Evolutionary conservation across 2,797 vertebrate genomes (phyloP).

Genomic region (Sciurus carolinensis): DNA sequence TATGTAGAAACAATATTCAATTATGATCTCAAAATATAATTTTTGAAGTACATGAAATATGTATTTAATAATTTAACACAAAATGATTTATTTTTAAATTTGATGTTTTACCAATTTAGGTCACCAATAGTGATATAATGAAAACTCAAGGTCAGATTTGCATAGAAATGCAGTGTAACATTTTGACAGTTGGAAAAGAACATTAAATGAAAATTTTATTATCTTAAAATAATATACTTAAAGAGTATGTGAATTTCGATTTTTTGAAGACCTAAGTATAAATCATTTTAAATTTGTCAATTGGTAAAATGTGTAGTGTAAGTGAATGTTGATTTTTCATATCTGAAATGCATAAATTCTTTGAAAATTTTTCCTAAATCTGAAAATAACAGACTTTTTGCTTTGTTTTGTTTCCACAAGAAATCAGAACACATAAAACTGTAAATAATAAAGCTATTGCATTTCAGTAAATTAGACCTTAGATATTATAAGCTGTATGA

Average conservation of each 20-base stretch:
- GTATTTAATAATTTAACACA: neutral
- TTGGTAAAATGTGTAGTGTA: constrained; percentile 24
- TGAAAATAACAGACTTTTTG: neutral
- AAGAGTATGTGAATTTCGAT: neutral
- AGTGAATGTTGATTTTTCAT: neutral
- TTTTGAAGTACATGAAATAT: neutral
- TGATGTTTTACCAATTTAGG: neutral
- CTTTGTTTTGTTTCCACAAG: neutral
- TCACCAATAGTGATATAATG: neutral
- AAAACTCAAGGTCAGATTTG: neutral
- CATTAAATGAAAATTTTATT: neutral
- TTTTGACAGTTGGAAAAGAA: neutral
- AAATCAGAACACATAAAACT: neutral
- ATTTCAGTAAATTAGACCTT: neutral
- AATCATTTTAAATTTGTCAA: neutral
- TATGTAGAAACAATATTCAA: neutral
- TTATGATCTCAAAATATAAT: neutral
- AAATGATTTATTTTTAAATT: neutral
- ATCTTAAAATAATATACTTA: constrained; percentile 24
- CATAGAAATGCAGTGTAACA: neutral
- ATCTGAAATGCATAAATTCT: neutral
- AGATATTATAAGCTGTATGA: neutral
- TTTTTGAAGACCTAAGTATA: neutral
- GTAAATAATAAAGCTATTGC: neutral
- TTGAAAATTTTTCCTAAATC: neutral